phyloP scores from a whole-genome alignment of 1,140 invertebrate genomes.

The Lineus longissimus region DNA sequence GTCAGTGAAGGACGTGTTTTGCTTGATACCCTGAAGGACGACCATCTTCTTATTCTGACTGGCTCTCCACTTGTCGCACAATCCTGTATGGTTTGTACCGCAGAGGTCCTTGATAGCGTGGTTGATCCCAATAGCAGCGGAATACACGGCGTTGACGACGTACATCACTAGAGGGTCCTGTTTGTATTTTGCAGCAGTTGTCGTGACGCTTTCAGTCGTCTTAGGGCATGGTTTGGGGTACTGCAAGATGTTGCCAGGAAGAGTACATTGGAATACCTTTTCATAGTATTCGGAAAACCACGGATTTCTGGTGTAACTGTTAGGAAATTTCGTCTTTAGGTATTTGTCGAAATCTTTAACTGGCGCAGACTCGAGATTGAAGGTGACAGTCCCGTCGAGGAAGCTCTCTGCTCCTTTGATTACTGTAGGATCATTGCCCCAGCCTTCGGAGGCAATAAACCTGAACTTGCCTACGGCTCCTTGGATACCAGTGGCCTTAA shows the following conservation, averaged over 20 bases:
- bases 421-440: not conserved
- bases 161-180: slow-evolving; percentile 33
- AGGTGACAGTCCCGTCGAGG: not conserved
- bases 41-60: slow-evolving; percentile 31
- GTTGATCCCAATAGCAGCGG: slow-evolving; percentile 32
- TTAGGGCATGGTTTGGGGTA: slow-evolving; percentile 26
- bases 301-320: slow-evolving; percentile 17
- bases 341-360: slow-evolving; percentile 22
- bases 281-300: slow-evolving; percentile 40
- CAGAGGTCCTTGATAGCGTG: slow-evolving; percentile 34
- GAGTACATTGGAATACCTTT: slow-evolving; percentile 30
- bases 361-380: slow-evolving; percentile 20
- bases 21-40: slow-evolving; percentile 30
- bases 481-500: slow-evolving; percentile 13
- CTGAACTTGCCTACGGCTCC: slow-evolving; percentile 53
- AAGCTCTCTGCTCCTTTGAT: not conserved
- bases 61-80: slow-evolving; percentile 1
- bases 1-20: slow-evolving; percentile 31
- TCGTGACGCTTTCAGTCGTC: slow-evolving; percentile 23
- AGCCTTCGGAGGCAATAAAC: slow-evolving; percentile 23
- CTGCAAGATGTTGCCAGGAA: slow-evolving; percentile 32
- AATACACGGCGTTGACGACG: slow-evolving; percentile 44
- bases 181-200: slow-evolving; percentile 16
- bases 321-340: slow-evolving; percentile 11
- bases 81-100: slow-evolving; percentile 21